phyloP scores from a whole-genome alignment of 2,797 vertebrate species.

The Austrolebias charrua region DNA sequence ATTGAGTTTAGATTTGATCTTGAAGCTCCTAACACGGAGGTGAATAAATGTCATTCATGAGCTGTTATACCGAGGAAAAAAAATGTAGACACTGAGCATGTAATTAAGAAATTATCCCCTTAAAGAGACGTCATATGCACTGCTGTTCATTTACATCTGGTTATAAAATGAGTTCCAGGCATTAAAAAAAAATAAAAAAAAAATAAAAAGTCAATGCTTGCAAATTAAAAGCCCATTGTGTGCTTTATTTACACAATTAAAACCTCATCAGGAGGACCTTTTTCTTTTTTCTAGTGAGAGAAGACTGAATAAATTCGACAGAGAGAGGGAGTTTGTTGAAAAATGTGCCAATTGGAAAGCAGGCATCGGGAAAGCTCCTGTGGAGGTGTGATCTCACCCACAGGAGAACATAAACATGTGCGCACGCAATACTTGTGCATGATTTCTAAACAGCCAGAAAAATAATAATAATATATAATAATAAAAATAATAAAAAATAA shows the following conservation, averaged over 20 bases:
- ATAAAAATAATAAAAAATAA: too few species aligned
- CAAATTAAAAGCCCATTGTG: slow-evolving; percentile 21
- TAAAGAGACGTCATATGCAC: too few species aligned
- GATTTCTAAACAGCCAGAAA: slow-evolving; percentile 39
- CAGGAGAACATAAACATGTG: slow-evolving; percentile 59
- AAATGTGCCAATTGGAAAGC: slow-evolving; percentile 5
- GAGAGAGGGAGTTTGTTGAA: slow-evolving; percentile 29
- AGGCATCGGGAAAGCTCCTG: slow-evolving; percentile 54
- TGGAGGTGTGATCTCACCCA: slow-evolving; percentile 72
- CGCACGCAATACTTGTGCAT: slow-evolving; percentile 51
- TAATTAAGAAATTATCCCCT: too few species aligned
- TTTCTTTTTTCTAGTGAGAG: slow-evolving; percentile 17
- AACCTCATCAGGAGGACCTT: slow-evolving; percentile 7
- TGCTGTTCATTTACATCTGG: too few species aligned
- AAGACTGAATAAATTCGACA: slow-evolving; percentile 21
- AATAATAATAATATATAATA: slow-evolving; percentile 1
- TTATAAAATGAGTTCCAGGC: too few species aligned
- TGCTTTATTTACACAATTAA: slow-evolving; percentile 7
- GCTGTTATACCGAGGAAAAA: neutral
- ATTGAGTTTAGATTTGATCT: neutral
- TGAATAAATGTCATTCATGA: neutral
- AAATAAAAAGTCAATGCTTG: too few species aligned
- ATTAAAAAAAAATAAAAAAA: too few species aligned
- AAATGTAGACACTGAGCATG: neutral
- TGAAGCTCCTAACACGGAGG: neutral